Evolutionary conservation across 2,113 vertebrate genomes (phyloP), one percentile per base, ranked within the genome.

Genomic region (Seriola aureovittata): DNA sequence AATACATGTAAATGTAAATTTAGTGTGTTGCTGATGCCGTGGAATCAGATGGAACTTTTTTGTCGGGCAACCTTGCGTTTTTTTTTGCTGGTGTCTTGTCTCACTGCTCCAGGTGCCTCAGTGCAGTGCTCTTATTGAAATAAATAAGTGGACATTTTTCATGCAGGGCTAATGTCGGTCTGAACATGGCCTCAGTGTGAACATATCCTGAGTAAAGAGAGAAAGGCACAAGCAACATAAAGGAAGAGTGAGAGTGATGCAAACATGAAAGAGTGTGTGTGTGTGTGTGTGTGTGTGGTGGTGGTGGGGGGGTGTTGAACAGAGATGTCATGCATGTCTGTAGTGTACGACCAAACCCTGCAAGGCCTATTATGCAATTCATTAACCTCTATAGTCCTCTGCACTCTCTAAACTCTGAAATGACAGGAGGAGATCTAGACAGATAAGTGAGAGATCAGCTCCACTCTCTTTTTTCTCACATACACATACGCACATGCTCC

Each of bases 351-450:
- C 70, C 64, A 66, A 87, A 74, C 66, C 59, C 75, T 50, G 75
- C 69, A 42, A 75, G 50, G 57, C 55, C 65, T 72, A 59, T 83
- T 87, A 81, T 63, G 71, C 69, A 75, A 88, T 68, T 64, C 64
- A 60, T 81, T 71, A 86, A 83, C 78, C 81, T 71, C 46, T 25
- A 25, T 48, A 55, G 78, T 80, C 23, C 65, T 80, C 74, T 69
- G 46, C 77, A 75, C 50, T 71, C 70, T 84, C 65, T 54, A 78
- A 86, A 87, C 58, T 74, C 66, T 38, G 67, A 75, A 82, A 81
- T 66, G 74, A 79, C 16, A 65, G 73, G 52, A 63, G 75, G 46
- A 66, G 73, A 82, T 75, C 48, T 58, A 78, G 78, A 70, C 65
- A 54, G 71, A 87, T 55, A 68, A 58, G 72, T 59, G 80, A 78